Conservation (phyloP, 2,888 invertebrate species). For the Adelphocoris suturalis region DNA sequence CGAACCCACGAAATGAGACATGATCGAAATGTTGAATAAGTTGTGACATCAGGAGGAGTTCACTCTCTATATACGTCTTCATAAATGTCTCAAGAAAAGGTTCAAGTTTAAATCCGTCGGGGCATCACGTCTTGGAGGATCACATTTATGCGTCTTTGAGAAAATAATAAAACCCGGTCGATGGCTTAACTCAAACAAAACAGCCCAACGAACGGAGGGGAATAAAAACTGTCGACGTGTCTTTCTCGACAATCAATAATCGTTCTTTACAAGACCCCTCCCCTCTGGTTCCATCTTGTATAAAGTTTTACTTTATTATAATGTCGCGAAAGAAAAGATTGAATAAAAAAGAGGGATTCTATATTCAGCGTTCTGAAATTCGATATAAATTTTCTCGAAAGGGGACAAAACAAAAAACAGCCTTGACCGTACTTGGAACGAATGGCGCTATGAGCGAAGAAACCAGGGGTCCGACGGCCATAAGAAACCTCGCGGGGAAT, state of each 20-base stretch:
- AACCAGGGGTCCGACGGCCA: not conserved
- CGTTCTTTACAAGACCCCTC: conserved; percentile 24
- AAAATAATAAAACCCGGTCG: conserved; percentile 11
- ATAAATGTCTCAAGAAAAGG: conserved; percentile 1
- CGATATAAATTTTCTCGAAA: conserved; percentile 24
- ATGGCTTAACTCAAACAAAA: conserved; percentile 36
- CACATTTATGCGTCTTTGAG: conserved; percentile 32
- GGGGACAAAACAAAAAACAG: not conserved
- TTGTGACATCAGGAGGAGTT: conserved; percentile 22
- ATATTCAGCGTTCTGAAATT: conserved; percentile 47
- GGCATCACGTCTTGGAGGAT: not conserved
- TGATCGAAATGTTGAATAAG: conserved; percentile 9
- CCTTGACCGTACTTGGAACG: not conserved
- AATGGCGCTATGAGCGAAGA: conserved; percentile 10
- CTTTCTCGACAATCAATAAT: conserved; percentile 40
- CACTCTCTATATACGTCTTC: conserved; percentile 11
- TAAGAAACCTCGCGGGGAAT: not conserved
- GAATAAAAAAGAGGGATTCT: not conserved
- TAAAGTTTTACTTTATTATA: conserved; percentile 40
- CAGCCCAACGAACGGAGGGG: conserved; percentile 7
- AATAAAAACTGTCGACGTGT: conserved; percentile 53
- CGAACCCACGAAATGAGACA: conserved; percentile 24
- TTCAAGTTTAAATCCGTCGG: conserved; percentile 14
- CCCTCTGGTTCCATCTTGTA: not conserved
- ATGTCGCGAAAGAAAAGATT: not conserved